These are phyloP conservation scores for Neria commutata DNA, from an alignment of 2,888 invertebrate species.

Conservation along the genomic window DNA sequence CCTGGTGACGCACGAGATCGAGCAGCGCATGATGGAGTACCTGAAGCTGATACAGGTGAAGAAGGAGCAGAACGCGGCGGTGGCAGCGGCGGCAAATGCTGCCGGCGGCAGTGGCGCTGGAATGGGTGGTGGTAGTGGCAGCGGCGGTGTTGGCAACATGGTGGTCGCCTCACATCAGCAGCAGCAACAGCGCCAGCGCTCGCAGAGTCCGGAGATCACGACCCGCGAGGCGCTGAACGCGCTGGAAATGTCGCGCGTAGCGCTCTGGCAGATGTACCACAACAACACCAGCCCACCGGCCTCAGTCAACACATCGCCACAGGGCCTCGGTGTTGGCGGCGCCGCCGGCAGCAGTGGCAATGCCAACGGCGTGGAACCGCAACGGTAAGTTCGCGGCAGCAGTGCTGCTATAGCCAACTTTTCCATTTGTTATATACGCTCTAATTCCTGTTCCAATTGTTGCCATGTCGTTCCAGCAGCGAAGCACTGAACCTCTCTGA, in stretches of 20 bases:
- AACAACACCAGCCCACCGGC: constrained; percentile 68
- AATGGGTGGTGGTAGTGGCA: constrained; percentile 12
- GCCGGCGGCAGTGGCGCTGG: constrained; percentile 55
- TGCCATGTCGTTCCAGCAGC: constrained; percentile 52
- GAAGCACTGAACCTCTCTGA: constrained; percentile 86
- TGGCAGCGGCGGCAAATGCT: constrained; percentile 29
- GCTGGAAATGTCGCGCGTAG: constrained; percentile 78
- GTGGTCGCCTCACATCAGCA: constrained; percentile 35
- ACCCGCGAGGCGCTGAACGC: constrained; percentile 67
- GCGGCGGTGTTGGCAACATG: not conserved
- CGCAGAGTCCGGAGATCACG: constrained; percentile 62
- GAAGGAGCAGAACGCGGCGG: constrained; percentile 46
- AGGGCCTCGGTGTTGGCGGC: constrained; percentile 31
- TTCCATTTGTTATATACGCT: not conserved
- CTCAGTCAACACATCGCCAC: constrained; percentile 61
- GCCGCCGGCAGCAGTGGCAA: not conserved
- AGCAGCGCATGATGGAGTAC: constrained; percentile 80
- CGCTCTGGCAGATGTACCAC: constrained; percentile 83
- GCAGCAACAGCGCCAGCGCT: constrained; percentile 48
- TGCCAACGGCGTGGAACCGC: constrained; percentile 55
- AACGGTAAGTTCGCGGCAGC: constrained; percentile 52
- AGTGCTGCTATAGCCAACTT: not conserved
- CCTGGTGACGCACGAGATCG: constrained; percentile 73
- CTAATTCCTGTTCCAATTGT: not conserved
- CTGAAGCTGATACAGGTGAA: constrained; percentile 72